Evolutionary conservation across 2,888 invertebrate species (phyloP), one percentile per base, ranked within the genome.

Genomic region (Xanthorhoe designata): DNA sequence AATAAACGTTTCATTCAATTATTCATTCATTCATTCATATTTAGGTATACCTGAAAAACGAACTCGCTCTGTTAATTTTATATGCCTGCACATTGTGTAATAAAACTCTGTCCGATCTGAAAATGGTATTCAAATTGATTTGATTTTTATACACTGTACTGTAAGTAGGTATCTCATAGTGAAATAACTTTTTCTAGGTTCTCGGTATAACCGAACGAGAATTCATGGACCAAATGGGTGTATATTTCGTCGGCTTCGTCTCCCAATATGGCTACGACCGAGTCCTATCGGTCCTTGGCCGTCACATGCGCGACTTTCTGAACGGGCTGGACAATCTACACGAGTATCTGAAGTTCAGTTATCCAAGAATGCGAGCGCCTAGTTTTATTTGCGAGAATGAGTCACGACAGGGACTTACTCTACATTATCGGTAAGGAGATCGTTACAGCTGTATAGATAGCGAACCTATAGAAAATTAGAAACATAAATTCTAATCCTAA

Each of bases 301-400:
- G 99, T 5, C 98, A 99, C 85, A 97, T 99, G 96, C 94, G 99
- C 61, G 99, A 99, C 89, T 99, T 99, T 83, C 95, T 99, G 2
- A 99, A 99, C 83, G 98, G 98, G 0, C 92, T 99, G 76, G 99
- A 99, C 90, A 99, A 99, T 91, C 94, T 99, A 24, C 99, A 99
- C 87, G 99, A 99, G 86, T 99, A 99, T 86, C 94, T 99, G 54
- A 97, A 99, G 87, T 98, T 98, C 91, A 98, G 98, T 61, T 99
- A 99, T 85, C 98, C 98, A 0, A 95, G 92, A 69, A 96, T 96
- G 96, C 92, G 96, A 72, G 99, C 99, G 0, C 99, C 99, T 0
- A 98, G 98, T 61, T 99, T 99, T 87, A 99, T 98, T 77, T 98
- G 98, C 82, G 99, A 99, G 87, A 98, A 98, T 83, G 99, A 99